Conservation (phyloP, 2,113 vertebrate species). For the Xyrauchen texanus region DNA sequence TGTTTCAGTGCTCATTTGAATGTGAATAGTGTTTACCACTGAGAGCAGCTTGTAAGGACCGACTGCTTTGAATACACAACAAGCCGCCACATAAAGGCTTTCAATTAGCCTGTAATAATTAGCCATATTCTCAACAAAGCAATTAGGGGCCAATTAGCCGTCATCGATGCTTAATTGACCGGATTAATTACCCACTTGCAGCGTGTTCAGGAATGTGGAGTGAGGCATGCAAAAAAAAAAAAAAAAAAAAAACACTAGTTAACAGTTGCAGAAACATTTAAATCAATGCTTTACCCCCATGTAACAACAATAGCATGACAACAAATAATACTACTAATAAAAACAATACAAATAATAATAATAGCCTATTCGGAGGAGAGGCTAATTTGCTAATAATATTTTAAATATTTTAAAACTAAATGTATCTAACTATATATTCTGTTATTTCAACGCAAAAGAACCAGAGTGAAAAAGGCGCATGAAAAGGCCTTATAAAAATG, state of each 20-base stretch:
- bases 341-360: too few relatives aligned
- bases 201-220: slow-evolving; percentile 74
- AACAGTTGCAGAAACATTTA: too few relatives aligned
- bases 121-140: slow-evolving; percentile 59
- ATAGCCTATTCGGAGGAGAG: too few relatives aligned
- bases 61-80: slow-evolving; percentile 64
- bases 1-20: slow-evolving; percentile 80
- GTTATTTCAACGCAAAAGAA: too few relatives aligned
- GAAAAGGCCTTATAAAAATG: too few relatives aligned
- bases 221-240: slow-evolving; percentile 63
- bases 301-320: too few relatives aligned
- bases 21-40: slow-evolving; percentile 76
- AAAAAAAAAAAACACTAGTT: slow-evolving; percentile 21
- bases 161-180: slow-evolving; percentile 75
- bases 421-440: too few relatives aligned
- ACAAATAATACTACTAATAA: too few relatives aligned
- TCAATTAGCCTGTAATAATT: slow-evolving; percentile 73
- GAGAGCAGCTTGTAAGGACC: slow-evolving; percentile 69
- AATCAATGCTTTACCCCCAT: too few relatives aligned
- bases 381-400: too few relatives aligned
- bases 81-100: slow-evolving; percentile 66
- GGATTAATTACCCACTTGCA: slow-evolving; percentile 75
- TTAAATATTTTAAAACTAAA: too few relatives aligned
- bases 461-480: too few relatives aligned
- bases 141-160: slow-evolving; percentile 78